Base-by-base conservation (phyloP, 2,797 vertebrate genomes). In the Moxostoma hubbsi region DNA sequence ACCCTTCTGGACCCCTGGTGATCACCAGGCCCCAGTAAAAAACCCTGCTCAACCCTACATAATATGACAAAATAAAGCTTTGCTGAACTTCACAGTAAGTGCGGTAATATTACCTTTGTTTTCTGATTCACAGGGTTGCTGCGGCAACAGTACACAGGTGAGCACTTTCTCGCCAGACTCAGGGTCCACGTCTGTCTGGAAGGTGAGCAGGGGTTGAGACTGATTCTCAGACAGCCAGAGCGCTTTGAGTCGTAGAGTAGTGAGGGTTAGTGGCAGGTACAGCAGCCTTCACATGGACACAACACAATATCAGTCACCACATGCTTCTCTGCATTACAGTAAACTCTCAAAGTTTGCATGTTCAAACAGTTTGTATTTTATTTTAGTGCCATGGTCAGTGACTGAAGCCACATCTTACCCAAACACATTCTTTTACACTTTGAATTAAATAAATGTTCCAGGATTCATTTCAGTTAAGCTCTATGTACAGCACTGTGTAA, bases 191-290 rank as follows among this genome's bases (percentile, higher is more conserved):
- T 99, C 98, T 0, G 96, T 97, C 93, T 99, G 98, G 89, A 99
- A 99, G 0, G 96, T 97, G 87, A 99, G 96, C 82, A 99, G 93
- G 13, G 98, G 97, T 88, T 98, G 96, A 5, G 98, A 97, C 93
- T 99, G 98, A 94, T 99, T 99, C 89, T 99, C 98, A 2, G 98
- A 99, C 88, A 99, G 87, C 98, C 98, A 99, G 71, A 99, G 91
- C 72, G 98, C 98, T 89, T 99, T 99, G 81, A 99, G 91, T 50
- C 93, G 96, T 82, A 99, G 93, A 0, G 93, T 87, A 12, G 95
- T 98, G 88, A 99, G 90, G 0, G 97, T 97, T 74, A 98, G 79
- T 0, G 98, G 98, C 84, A 99, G 92, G 91, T 96, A 91, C 12
- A 46, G 72, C 87, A 99, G 91, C 90, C 98, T 99, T 86, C 43